Evolutionary conservation across 2,797 vertebrate genomes (phyloP), one percentile per base, ranked within the genome.

Genomic region (Pipistrellus pipistrellus): DNA sequence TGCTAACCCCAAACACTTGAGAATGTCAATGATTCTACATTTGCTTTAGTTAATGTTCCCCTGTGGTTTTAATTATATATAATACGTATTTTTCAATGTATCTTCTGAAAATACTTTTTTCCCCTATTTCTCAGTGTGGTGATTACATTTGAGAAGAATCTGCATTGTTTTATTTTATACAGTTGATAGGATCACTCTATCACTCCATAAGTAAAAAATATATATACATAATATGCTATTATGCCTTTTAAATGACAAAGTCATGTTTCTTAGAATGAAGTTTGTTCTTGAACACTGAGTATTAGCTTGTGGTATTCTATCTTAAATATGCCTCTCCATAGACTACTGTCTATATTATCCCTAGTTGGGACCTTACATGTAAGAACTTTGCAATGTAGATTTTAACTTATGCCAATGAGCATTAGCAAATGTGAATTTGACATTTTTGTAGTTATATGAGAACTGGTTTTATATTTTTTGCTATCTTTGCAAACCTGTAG

Each of bases 231-330:
- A 77, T 82, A 21, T n/a, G 30, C 18, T 51, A 46, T 32, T 69
- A 30, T 57, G 44, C 75, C 32, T 69, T 90, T 87, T 73, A 85
- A 62, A 77, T 35, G 66, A 85, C 53, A 71, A 93, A 76, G 32
- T 73, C 53, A 1, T 10, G 3, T 81, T 81, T 86, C 66, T 48
- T 77, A 53, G 57, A 75, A 72, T 55, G 68, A 51, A 8, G 27
- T 25, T 57, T 25, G 14, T 25, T 57, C 30, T 62, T 30, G 30
- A 1, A 20, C 13, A 72, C 1, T 2, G 20, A 6, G 0, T 85
- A 59, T 48, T 27, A 6, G 2, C n/a, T 3, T 51, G 11, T 53
- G 1, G 0, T n/a, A 30, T 83, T 71, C 44, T 41, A 2, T 68
- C 23, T 88, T 82, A 86, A 85, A 55, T 41, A 78, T 81, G 41